Evolutionary conservation across 2,888 invertebrate genomes (phyloP).

Genomic region (Peribatodes rhomboidaria): DNA sequence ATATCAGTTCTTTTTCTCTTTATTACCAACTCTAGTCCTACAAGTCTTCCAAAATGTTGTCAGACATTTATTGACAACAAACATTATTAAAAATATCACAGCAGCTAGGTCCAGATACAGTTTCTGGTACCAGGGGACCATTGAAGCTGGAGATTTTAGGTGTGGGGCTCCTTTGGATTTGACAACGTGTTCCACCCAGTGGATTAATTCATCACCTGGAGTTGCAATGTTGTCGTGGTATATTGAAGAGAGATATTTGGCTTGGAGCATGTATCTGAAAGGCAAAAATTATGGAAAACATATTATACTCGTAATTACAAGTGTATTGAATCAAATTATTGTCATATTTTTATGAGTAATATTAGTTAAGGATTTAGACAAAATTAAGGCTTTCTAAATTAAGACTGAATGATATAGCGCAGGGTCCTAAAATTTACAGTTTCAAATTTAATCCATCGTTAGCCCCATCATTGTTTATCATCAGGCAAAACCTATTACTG

Average conservation of each 20-base stretch:
- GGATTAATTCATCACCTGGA: slow-evolving; percentile 87
- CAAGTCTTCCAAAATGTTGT: slow-evolving; percentile 16
- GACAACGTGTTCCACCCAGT: slow-evolving; percentile 90
- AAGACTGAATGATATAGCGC: too few relatives aligned
- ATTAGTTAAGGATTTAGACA: too few relatives aligned
- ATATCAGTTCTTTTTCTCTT: slow-evolving; percentile 24
- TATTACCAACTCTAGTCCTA: not conserved
- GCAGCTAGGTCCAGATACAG: slow-evolving; percentile 65
- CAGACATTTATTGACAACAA: slow-evolving; percentile 34
- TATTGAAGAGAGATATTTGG: slow-evolving; percentile 60
- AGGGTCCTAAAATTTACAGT: too few relatives aligned
- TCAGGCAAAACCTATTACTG: too few relatives aligned
- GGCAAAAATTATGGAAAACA: slow-evolving; percentile 36
- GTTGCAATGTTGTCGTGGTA: slow-evolving; percentile 80
- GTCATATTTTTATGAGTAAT: too few relatives aligned
- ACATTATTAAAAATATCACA: slow-evolving; percentile 44
- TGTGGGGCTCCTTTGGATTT: slow-evolving; percentile 86
- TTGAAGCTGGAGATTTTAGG: slow-evolving; percentile 65
- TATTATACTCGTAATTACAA: not conserved
- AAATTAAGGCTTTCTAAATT: too few relatives aligned
- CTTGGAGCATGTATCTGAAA: slow-evolving; percentile 62
- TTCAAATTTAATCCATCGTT: too few relatives aligned
- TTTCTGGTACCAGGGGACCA: slow-evolving; percentile 65
- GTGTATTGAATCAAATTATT: not conserved
- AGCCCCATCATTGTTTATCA: too few relatives aligned